phyloP scores from a whole-genome alignment of 2,797 vertebrate genomes.

The Todus mexicanus region DNA sequence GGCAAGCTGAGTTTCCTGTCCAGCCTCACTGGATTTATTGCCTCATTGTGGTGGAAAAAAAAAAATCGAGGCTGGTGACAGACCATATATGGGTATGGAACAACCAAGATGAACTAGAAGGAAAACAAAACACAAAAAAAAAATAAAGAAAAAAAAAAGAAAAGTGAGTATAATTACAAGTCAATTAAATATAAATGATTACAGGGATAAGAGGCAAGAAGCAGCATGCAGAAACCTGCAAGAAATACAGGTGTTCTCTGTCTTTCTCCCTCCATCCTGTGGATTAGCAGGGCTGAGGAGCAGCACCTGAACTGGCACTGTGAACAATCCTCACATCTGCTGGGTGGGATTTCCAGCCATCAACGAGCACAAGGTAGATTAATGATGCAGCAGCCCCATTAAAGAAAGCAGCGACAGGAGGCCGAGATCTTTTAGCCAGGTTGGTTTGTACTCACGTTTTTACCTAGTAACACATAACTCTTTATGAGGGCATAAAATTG shows the following conservation, averaged over 20 bases:
- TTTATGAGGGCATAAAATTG: slow-evolving; percentile 3
- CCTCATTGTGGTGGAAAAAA: slow-evolving; percentile 35
- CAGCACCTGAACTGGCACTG: not conserved
- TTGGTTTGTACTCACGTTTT: not conserved
- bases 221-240: not conserved
- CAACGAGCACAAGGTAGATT: not conserved
- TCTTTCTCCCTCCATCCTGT: not conserved
- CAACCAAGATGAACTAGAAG: not conserved
- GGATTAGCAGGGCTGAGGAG: not conserved
- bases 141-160: not conserved
- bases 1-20: slow-evolving; percentile 60
- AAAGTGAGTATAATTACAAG: slow-evolving; percentile 24
- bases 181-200: slow-evolving; percentile 44
- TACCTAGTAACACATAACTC: not conserved
- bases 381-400: not conserved
- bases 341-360: slow-evolving; percentile 21
- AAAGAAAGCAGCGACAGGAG: not conserved
- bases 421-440: not conserved
- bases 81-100: slow-evolving; percentile 45
- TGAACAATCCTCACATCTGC: not conserved
- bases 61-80: slow-evolving; percentile 29
- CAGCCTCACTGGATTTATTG: slow-evolving; percentile 54
- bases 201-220: not conserved
- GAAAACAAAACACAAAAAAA: not conserved
- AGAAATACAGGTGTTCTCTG: slow-evolving; percentile 20